Base-by-base conservation (phyloP, 1,140 invertebrate species). In the Centruroides vittatus region DNA sequence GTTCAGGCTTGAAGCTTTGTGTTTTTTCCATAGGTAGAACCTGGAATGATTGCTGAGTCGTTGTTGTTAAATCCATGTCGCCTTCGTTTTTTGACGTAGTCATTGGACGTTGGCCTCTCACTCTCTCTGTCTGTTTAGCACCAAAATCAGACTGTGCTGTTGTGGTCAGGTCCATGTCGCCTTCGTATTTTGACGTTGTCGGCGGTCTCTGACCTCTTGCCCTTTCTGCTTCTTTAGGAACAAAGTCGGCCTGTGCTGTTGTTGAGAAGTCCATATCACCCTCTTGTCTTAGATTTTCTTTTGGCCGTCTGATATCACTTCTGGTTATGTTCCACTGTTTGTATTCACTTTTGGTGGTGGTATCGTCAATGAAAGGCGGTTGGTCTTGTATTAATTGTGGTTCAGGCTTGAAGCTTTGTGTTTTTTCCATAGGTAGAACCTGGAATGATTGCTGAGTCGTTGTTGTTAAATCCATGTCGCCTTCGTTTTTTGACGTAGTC, bases 91-190 rank as follows among this genome's bases (percentile, higher is more conserved):
- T 41, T 36, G 35, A 36, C 5, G 51, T 34, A 2, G 51, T 53
- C 51, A 6, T 36, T 23, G 51, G 51, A 5, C 51, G 5, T 23
- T 34, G 35, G 7, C 51, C 51, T 23, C 51, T 23, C 5, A 7
- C 35, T 6, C 51, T 5, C 8, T 53, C 51, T 36, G 35, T 8
- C 23, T 23, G 5, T 8, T 53, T 53, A 5, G 1, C 5, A 23
- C 1, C 35, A 36, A 53, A 53, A 36, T 64, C 62, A 47, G 56
- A 23, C 34, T 64, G 55, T 35, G 57, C 68, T 10, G 74, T 75
- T 12, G 75, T 76, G 48, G 69, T 68, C 48, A 67, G 64, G 36
- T 74, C 73, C 64, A 75, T 72, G 23, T 70, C 69, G 2, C 74
- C 75, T 12, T 68, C 67, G 55, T 74, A 58, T 47, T 57, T 48